Evolutionary conservation across 2,113 vertebrate genomes (phyloP).

Genomic region (Eretmochelys imbricata): DNA sequence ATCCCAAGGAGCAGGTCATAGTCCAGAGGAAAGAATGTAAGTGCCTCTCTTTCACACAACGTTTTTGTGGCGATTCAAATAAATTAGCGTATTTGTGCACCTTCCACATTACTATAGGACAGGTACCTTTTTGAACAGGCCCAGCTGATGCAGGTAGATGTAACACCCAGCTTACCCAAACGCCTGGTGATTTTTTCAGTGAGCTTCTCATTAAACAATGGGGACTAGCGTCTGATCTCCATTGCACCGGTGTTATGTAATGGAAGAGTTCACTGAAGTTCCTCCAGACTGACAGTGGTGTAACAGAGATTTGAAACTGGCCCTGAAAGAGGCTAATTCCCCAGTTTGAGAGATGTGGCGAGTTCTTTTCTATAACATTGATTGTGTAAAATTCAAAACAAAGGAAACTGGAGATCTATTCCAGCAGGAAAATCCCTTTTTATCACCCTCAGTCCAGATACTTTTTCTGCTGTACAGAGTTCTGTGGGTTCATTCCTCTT

Average conservation of each 20-base stretch:
- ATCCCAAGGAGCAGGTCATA: neutral
- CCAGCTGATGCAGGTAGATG: neutral
- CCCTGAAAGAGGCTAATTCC: neutral
- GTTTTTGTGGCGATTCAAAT: neutral
- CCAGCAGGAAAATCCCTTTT: neutral
- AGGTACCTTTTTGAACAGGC: neutral
- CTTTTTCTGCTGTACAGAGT: neutral
- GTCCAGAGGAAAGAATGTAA: neutral
- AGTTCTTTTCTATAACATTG: neutral
- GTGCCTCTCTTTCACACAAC: neutral
- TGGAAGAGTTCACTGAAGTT: neutral
- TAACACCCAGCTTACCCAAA: neutral
- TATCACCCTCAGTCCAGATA: neutral
- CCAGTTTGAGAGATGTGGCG: neutral
- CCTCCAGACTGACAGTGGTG: neutral
- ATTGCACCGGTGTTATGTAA: neutral
- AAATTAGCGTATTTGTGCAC: neutral
- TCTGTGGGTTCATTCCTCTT: neutral
- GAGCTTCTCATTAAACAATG: neutral
- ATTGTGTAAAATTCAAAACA: neutral
- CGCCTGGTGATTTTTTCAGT: neutral
- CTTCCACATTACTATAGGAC: neutral
- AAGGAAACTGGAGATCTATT: neutral
- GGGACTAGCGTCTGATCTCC: neutral
- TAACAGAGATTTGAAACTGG: neutral